These are phyloP conservation scores for Rotaria sp. DNA, from an alignment of 2,888 invertebrate genomes.

Conservation along the genomic window DNA sequence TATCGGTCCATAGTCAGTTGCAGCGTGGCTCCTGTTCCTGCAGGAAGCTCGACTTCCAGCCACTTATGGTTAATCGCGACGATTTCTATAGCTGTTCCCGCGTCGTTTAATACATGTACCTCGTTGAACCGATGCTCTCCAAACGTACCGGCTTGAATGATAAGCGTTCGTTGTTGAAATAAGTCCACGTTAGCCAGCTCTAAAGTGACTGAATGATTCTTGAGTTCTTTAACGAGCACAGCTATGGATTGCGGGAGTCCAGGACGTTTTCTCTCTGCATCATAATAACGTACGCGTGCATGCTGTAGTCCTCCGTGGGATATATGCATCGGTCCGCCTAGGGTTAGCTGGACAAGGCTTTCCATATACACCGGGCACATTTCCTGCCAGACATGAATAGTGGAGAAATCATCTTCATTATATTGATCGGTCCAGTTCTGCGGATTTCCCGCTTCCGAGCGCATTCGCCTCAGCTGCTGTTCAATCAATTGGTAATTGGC, in stretches of 20 bases:
- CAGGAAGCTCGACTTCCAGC: background rate
- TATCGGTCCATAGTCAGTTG: background rate
- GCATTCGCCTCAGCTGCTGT: background rate
- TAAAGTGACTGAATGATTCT: background rate
- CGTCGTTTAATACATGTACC: background rate
- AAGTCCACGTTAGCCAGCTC: background rate
- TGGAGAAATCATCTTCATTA: background rate
- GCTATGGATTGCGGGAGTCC: background rate
- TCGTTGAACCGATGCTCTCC: background rate
- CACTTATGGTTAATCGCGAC: background rate
- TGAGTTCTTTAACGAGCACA: background rate
- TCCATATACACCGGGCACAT: background rate
- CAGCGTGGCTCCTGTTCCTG: background rate
- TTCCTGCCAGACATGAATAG: background rate
- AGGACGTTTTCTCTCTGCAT: background rate
- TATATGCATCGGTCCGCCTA: background rate
- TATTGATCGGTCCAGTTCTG: background rate
- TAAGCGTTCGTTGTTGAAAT: background rate
- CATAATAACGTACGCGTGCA: background rate
- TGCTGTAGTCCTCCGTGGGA: background rate
- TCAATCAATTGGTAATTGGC: background rate
- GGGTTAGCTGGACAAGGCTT: background rate
- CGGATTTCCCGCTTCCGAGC: background rate
- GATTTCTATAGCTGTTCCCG: background rate
- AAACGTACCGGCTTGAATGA: background rate